These are phyloP conservation scores for Amblyjoppa fuscipennis DNA, from an alignment of 2,888 invertebrate genomes.

Conservation along the genomic window DNA sequence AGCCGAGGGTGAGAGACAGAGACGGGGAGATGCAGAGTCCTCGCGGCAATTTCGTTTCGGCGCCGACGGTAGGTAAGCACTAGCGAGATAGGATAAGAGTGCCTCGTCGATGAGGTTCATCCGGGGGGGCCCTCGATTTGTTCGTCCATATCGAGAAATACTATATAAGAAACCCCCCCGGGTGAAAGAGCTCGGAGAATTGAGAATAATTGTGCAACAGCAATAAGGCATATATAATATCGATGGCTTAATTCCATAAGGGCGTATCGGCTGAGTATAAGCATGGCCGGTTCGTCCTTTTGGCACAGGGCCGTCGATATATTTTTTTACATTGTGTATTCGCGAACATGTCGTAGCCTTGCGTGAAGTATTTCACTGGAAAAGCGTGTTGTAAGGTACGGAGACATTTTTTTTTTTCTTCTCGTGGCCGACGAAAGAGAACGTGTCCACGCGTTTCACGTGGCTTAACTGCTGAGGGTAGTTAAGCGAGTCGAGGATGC, in stretches of 20 bases:
- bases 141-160: conserved; percentile 42
- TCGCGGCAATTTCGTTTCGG: conserved; percentile 76
- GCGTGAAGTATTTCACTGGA: conserved; percentile 57
- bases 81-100: conserved; percentile 5
- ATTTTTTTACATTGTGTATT: conserved; percentile 42
- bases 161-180: conserved; percentile 36
- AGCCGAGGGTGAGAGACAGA: conserved; percentile 46
- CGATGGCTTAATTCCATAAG: not conserved
- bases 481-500: conserved; percentile 83
- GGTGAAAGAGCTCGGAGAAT: conserved; percentile 12
- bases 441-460: conserved; percentile 81
- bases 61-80: conserved; percentile 33
- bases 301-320: not conserved
- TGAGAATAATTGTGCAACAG: conserved; percentile 45
- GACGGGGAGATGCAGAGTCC: conserved; percentile 42
- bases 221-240: conserved; percentile 19
- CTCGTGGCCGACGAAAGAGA: conserved; percentile 75
- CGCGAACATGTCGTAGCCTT: conserved; percentile 21
- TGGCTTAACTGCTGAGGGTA: conserved; percentile 83
- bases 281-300: not conserved
- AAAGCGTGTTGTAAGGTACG: conserved; percentile 40
- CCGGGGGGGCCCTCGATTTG: conserved; percentile 52
- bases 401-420: conserved; percentile 26
- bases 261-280: not conserved
- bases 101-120: conserved; percentile 51